Conservation (phyloP, 2,113 vertebrate species). For the Dasyornis broadbenti region DNA sequence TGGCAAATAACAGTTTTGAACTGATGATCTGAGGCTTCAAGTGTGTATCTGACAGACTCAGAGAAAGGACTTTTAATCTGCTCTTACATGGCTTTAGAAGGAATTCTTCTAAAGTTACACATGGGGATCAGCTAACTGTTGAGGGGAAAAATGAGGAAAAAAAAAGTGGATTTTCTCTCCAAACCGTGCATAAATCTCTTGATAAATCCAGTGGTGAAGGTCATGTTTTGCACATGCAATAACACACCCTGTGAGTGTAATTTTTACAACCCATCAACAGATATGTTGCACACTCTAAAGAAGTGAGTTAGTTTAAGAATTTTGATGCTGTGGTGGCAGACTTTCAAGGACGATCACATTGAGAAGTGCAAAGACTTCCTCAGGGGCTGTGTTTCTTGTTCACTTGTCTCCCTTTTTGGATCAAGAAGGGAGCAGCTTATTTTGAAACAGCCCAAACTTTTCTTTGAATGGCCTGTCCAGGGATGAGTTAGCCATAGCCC, state of each 20-base stretch:
- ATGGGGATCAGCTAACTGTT: not conserved
- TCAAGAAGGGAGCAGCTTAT: accelerated
- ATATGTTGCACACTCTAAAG: not conserved
- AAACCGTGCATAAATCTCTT: not conserved
- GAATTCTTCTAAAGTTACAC: not conserved
- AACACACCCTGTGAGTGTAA: accelerated
- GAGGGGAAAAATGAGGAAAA: no score
- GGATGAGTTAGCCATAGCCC: not conserved
- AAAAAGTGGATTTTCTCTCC: not conserved
- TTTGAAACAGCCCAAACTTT: not conserved
- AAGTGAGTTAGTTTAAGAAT: not conserved
- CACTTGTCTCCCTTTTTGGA: not conserved
- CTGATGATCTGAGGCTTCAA: not conserved
- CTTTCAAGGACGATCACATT: not conserved
- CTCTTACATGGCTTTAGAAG: not conserved
- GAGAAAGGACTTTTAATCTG: not conserved
- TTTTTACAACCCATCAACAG: not conserved
- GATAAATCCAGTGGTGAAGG: not conserved
- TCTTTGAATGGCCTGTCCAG: not conserved
- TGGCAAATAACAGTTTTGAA: not conserved
- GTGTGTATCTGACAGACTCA: not conserved
- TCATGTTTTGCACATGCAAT: not conserved
- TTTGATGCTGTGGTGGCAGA: not conserved
- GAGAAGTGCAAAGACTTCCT: not conserved
- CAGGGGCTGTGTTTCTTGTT: accelerated